Evolutionary conservation across 2,113 vertebrate species (phyloP).

Genomic region (Sinocyclocheilus grahami): DNA sequence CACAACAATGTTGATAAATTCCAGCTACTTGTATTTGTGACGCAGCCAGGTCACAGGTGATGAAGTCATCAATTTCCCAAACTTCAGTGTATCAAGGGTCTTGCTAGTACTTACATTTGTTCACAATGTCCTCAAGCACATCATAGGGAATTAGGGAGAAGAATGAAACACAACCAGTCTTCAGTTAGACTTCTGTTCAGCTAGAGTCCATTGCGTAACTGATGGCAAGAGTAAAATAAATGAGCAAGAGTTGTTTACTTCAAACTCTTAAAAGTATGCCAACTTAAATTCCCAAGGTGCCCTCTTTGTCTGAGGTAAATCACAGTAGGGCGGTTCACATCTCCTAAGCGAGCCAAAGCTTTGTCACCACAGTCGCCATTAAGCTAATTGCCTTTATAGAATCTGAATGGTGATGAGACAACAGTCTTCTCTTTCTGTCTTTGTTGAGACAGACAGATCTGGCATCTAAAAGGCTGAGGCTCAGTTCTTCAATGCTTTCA

Average conservation of each 20-base stretch:
- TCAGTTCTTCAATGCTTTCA: conserved; percentile 48
- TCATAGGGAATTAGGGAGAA: not conserved
- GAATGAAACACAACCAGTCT: not conserved
- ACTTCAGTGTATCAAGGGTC: not conserved
- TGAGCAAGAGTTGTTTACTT: conserved; percentile 8
- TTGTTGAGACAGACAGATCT: conserved; percentile 23
- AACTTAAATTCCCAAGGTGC: conserved; percentile 30
- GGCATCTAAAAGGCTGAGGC: conserved; percentile 39
- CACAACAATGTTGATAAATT: not conserved
- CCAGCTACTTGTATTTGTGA: not conserved
- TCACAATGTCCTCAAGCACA: not conserved
- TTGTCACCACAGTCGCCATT: conserved; percentile 25
- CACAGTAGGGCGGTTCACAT: conserved; percentile 10
- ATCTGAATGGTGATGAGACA: conserved; percentile 39
- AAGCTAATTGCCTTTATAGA: conserved; percentile 42
- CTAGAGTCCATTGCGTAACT: conserved; percentile 4
- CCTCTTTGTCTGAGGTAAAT: conserved; percentile 5
- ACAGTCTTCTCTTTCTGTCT: conserved; percentile 21
- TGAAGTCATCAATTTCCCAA: not conserved
- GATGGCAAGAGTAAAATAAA: not conserved
- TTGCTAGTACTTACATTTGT: not conserved
- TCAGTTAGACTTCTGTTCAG: not conserved
- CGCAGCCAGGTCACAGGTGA: too few relatives aligned
- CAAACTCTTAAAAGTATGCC: conserved; percentile 3
- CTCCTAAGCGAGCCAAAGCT: conserved; percentile 27